Conservation (phyloP, 2,797 vertebrate genomes). For the Acestrorhynchus altus region DNA sequence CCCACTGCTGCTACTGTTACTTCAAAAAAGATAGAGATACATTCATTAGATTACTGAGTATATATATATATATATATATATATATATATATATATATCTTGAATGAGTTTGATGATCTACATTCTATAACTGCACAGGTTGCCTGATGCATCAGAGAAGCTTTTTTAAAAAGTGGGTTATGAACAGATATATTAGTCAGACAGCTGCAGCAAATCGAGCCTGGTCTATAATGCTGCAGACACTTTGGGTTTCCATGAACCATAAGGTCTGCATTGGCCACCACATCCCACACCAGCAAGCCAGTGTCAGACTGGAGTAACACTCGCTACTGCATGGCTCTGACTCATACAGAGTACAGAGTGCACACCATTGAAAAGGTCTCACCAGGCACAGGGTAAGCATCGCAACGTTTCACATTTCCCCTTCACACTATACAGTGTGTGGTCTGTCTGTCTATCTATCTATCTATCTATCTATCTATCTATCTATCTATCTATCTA, state of each 20-base stretch:
- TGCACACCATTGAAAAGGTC: conserved; percentile 50
- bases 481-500: neutral
- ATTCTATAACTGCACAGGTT: no score
- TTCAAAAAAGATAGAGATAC: conserved; percentile 72
- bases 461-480: neutral
- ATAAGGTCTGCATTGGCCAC: conserved; percentile 26
- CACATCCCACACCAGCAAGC: conserved; percentile 29
- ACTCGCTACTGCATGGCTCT: conserved; percentile 41
- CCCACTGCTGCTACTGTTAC: conserved; percentile 56
- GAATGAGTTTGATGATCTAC: no score
- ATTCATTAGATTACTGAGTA: conserved; percentile 64
- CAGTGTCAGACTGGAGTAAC: conserved; percentile 15
- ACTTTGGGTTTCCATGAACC: conserved; percentile 32
- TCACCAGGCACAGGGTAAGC: conserved; percentile 36
- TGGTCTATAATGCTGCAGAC: conserved; percentile 38
- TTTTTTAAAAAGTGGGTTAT: conserved; percentile 5
- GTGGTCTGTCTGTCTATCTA: neutral
- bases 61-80: conserved; percentile 48
- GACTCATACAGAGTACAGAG: conserved; percentile 49
- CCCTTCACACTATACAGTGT: conserved; percentile 32
- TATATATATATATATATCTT: conserved; percentile 12
- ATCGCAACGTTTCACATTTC: conserved; percentile 48
- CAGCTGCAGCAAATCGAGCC: conserved; percentile 1
- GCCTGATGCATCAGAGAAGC: neutral
- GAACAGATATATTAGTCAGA: conserved; percentile 37